These are phyloP conservation scores for Oncorhynchus gorbuscha DNA, from an alignment of 2,113 vertebrate genomes.

Conservation along the genomic window DNA sequence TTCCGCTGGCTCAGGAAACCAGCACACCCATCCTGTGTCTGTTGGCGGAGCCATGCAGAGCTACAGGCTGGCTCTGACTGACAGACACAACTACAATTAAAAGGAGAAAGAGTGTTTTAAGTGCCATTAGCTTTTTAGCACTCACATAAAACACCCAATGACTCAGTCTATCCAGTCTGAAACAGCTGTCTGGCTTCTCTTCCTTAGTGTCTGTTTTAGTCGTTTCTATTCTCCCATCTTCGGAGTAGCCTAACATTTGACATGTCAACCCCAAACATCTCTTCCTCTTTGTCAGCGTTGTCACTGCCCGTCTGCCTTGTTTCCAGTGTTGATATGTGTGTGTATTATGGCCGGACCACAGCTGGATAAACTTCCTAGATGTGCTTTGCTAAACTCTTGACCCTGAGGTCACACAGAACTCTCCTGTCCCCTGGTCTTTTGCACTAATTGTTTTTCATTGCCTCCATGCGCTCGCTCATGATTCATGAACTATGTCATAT, in stretches of 20 bases:
- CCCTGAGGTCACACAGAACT: neutral
- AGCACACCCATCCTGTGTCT: conserved; percentile 73
- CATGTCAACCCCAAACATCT: too few relatives aligned
- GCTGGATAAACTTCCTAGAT: conserved; percentile 1
- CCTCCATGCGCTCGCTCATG: neutral
- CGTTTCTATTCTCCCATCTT: too few relatives aligned
- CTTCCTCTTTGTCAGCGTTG: neutral
- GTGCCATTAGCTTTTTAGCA: too few relatives aligned
- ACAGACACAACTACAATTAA: neutral
- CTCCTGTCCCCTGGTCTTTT: neutral
- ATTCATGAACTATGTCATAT: neutral
- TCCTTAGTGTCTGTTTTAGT: too few relatives aligned
- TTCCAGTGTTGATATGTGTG: neutral
- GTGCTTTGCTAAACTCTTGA: conserved; percentile 7
- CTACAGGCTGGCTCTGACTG: conserved; percentile 13
- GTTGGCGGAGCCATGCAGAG: conserved; percentile 19
- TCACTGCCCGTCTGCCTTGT: neutral
- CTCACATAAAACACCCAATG: too few relatives aligned
- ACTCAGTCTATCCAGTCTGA: too few relatives aligned
- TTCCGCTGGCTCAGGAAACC: conserved; percentile 64
- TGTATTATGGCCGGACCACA: neutral
- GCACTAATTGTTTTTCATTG: neutral
- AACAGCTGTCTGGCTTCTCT: too few relatives aligned
- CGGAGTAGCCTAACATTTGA: too few relatives aligned
- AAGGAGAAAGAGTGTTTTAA: neutral